Evolutionary conservation across 2,888 invertebrate genomes (phyloP), one percentile per base, ranked within the genome.

Genomic region (Aricia artaxerxes): DNA sequence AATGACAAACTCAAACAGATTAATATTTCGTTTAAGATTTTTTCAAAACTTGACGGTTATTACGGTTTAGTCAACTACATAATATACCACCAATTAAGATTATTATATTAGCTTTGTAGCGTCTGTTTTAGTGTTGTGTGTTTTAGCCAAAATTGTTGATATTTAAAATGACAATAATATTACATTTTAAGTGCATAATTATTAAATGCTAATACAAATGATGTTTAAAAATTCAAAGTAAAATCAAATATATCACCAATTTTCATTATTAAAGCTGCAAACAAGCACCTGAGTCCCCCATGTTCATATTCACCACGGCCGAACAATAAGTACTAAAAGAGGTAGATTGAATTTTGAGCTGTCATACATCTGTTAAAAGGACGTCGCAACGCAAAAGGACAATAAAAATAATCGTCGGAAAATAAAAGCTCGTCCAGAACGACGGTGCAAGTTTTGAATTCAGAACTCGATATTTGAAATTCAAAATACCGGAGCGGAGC

Each of bases 381-480:
- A 80, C 73, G 79, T 75, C 60, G 49, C 57, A 40, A 53, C 61
- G 40, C 64, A 76, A 64, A 79, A 75, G 44, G 80, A 81, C 81
- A 81, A 82, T 82, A 83, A 82, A 82, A 83, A 80, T 81, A 79
- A 81, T 81, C 77, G 76, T 60, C 69, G 69, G 79, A 80, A 81
- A 81, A 80, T 80, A 80, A 80, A 79, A 78, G 79, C 73, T 76
- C 87, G 89, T 89, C 88, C 89, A 85, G 84, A 88, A 84, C 85
- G 88, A 88, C 84, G 84, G 85, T 87, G 89, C 89, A 88, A 90
- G 92, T 92, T 92, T 86, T 89, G 85, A 92, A 93, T 94, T 91
- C 91, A 92, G 92, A 94, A 91, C 88, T 90, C 87, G 86, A 88
- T 89, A 93, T 94, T 93, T 93, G 93, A 93, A 93, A 87, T 93